A percentile compares a stretch with the other conserved stretches of the same genome.
Evolutionary conservation across 53 echinoderm and acorn worm genomes (phyloP).

Genomic region (Luidia sarsii): DNA sequence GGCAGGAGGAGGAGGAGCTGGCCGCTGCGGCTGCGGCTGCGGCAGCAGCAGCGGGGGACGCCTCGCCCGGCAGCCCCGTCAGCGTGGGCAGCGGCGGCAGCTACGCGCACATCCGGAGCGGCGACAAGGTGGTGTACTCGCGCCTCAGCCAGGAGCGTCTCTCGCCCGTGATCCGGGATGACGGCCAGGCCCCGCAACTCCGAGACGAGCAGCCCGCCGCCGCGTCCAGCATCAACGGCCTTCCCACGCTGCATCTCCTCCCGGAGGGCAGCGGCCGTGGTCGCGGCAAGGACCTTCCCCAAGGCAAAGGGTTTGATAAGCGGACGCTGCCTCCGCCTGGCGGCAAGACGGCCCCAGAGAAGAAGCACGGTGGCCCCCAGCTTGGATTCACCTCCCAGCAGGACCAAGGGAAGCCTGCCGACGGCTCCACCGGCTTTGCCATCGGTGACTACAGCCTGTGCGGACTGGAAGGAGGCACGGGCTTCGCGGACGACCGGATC

Average conservation of each 20-base stretch:
- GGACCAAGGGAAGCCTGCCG: too few relatives aligned
- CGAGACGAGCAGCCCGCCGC: neutral
- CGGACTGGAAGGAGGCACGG: too few relatives aligned
- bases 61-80: constrained; percentile 8
- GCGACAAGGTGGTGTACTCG: neutral
- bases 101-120: constrained; percentile 16
- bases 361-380: too few relatives aligned
- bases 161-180: constrained; percentile 1
- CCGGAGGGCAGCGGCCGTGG: neutral
- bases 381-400: too few relatives aligned
- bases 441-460: too few relatives aligned
- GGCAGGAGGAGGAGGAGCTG: constrained; percentile 2
- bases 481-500: too few relatives aligned
- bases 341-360: too few relatives aligned
- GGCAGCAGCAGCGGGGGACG: too few relatives aligned
- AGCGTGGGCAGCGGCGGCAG: constrained; percentile 34
- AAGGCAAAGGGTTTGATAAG: too few relatives aligned
- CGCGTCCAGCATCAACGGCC: neutral
- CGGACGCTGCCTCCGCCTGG: too few relatives aligned
- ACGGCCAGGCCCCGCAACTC: neutral
- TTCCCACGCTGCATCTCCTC: neutral
- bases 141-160: constrained; percentile 22
- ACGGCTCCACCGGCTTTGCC: too few relatives aligned
- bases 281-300: too few relatives aligned
- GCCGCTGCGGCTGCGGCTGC: neutral